Evolutionary conservation across 2,888 invertebrate species (phyloP).

Genomic region (Caenorhabditis japonica): DNA sequence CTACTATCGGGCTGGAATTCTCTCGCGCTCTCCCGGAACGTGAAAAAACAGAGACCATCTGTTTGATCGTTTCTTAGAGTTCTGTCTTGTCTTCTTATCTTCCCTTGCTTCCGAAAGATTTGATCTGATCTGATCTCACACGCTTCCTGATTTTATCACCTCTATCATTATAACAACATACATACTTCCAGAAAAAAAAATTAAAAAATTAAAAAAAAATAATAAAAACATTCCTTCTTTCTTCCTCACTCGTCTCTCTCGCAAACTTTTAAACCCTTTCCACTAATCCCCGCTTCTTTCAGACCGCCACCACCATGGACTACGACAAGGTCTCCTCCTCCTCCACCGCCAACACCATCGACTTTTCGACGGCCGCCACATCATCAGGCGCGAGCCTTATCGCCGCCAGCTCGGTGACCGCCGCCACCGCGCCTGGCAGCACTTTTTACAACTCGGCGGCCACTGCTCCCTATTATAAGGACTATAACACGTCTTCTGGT

Average conservation of each 20-base stretch:
- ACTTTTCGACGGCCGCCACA: slow-evolving; percentile 24
- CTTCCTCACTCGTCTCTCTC: slow-evolving; percentile 1
- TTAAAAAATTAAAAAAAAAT: no score
- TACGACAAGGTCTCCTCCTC: slow-evolving; percentile 30
- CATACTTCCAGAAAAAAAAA: no score
- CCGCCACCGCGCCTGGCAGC: slow-evolving; percentile 14
- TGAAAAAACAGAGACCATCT: no score
- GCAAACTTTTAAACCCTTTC: neutral
- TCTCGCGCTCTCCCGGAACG: no score
- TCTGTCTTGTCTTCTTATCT: neutral
- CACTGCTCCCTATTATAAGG: slow-evolving; percentile 30
- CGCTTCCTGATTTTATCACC: no score
- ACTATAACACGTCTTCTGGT: slow-evolving; percentile 29
- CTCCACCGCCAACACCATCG: no score
- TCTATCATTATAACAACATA: no score
- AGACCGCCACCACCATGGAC: slow-evolving; percentile 24
- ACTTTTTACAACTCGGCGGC: slow-evolving; percentile 1
- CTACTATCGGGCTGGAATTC: neutral
- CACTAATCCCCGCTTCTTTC: slow-evolving; percentile 2
- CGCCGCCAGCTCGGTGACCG: slow-evolving; percentile 18
- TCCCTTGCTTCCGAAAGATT: slow-evolving; percentile 1
- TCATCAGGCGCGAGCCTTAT: slow-evolving; percentile 22
- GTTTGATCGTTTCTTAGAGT: no score
- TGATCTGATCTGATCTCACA: no score
- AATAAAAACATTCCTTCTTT: slow-evolving; percentile 3